Evolutionary conservation across 2,797 vertebrate genomes (phyloP).

Genomic region (Peromyscus nudipes): DNA sequence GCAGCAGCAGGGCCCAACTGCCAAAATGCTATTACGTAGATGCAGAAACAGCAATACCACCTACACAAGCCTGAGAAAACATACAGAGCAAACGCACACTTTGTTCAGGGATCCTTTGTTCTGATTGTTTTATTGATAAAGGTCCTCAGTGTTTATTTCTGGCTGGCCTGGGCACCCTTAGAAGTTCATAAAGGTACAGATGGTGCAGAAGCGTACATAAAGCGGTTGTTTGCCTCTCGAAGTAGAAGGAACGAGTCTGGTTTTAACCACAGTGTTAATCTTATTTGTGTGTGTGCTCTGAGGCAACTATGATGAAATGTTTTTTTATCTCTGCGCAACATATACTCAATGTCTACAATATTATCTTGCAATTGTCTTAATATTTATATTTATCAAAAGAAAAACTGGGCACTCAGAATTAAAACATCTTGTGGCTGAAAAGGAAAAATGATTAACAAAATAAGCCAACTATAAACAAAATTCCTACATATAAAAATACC

Average conservation of each 20-base stretch:
- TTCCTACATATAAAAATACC: slow-evolving; percentile 19
- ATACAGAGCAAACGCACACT: not conserved
- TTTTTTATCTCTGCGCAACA: not conserved
- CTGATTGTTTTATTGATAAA: too few relatives aligned
- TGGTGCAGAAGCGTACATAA: not conserved
- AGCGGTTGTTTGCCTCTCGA: not conserved
- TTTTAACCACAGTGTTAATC: not conserved
- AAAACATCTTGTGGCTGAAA: slow-evolving; percentile 44
- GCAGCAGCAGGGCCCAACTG: not conserved
- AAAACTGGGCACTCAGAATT: slow-evolving; percentile 7
- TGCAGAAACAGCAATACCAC: not conserved
- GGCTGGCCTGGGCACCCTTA: not conserved
- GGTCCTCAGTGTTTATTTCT: not conserved
- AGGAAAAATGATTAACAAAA: slow-evolving; percentile 42
- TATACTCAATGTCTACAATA: not conserved
- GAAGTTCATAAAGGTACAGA: not conserved
- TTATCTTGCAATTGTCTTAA: not conserved
- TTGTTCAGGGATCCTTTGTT: not conserved
- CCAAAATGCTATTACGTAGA: not conserved
- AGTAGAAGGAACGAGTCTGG: not conserved
- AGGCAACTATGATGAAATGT: not conserved
- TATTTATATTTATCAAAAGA: slow-evolving; percentile 44
- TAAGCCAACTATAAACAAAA: slow-evolving; percentile 36
- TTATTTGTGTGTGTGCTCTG: not conserved
- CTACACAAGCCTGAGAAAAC: not conserved